Evolutionary conservation across 2,888 invertebrate genomes (phyloP), one percentile per base, ranked within the genome.

Genomic region (Parnassius glacialis): DNA sequence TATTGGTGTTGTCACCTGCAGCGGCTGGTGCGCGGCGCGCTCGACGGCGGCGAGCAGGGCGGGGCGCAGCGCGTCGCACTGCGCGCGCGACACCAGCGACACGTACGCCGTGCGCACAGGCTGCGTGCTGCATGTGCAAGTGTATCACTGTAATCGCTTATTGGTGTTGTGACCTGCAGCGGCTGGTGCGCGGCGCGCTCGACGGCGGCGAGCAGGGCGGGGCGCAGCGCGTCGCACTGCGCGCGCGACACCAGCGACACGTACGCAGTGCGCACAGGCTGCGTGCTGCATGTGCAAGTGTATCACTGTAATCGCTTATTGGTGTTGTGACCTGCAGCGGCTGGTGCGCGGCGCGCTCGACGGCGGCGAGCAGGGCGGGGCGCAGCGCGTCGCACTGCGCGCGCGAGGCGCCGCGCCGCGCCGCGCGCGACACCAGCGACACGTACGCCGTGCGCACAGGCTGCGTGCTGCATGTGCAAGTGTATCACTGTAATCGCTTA

Each of bases 121-220:
- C n/a, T n/a, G n/a, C n/a, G n/a, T n/a, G n/a, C n/a, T n/a, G 16
- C 16, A 16, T 16, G 16, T 16, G 16, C 1, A 16, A 16, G 16
- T 16, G 16, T 16, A 16, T 16, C 1, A 16, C 1, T 16, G 16
- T 16, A 16, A 16, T 16, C 16, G 16, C 1, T 1, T 16, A 16
- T 16, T 16, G 16, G 16, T 16, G 16, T 1, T 1, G 50, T 52
- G 59, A 93, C 93, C 90, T 96, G 96, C 1, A 94, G 90, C 0
- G 96, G 94, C 79, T 97, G 97, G 67, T 94, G 94, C 13, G 90
- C 86, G 10, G 97, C 97, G 74, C 94, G 95, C 70, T 96, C 96
- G 41, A 97, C 93, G 5, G 95, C 93, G 77, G 94, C 94, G 20
- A 16, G 16, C 16, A 16, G 16, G 16, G 16, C 16, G 16, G 16